Percentiles rank a stretch among this genome's conserved stretches.
phyloP scores from a whole-genome alignment of 2,888 invertebrate species.

The Drosophila paramelanica region DNA sequence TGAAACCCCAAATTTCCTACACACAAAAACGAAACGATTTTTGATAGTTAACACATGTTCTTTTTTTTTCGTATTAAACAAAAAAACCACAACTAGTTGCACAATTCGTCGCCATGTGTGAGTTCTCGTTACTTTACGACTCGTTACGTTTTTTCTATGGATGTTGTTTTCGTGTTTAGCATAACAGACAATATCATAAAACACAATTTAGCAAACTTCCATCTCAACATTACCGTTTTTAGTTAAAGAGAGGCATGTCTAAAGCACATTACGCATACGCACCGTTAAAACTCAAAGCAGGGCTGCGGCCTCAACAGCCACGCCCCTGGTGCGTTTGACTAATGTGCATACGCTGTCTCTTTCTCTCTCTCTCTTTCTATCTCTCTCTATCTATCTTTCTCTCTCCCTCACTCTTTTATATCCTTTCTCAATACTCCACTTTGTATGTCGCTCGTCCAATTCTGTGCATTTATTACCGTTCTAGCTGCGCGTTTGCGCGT shows the following conservation, averaged over 20 bases:
- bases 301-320: background rate
- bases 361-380: slow-evolving; percentile 18
- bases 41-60: slow-evolving; percentile 25
- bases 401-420: background rate
- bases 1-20: background rate
- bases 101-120: slow-evolving; percentile 82
- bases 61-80: slow-evolving; percentile 22
- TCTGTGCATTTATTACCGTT: slow-evolving; percentile 83
- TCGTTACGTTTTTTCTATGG: slow-evolving; percentile 7
- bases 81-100: slow-evolving; percentile 67
- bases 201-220: background rate
- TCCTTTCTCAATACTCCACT: slow-evolving; percentile 2
- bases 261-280: slow-evolving; percentile 55
- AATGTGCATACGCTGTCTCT: slow-evolving; percentile 30
- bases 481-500: slow-evolving; percentile 81
- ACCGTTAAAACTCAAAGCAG: slow-evolving; percentile 10
- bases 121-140: slow-evolving; percentile 64
- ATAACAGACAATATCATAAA: background rate
- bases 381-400: slow-evolving; percentile 1
- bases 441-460: slow-evolving; percentile 70
- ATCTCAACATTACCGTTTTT: background rate
- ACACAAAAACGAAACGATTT: slow-evolving; percentile 1
- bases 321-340: slow-evolving; percentile 29
- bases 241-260: slow-evolving; percentile 2
- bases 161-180: background rate